Conservation (phyloP, 2,797 vertebrate genomes). For the Oreortyx pictus region DNA sequence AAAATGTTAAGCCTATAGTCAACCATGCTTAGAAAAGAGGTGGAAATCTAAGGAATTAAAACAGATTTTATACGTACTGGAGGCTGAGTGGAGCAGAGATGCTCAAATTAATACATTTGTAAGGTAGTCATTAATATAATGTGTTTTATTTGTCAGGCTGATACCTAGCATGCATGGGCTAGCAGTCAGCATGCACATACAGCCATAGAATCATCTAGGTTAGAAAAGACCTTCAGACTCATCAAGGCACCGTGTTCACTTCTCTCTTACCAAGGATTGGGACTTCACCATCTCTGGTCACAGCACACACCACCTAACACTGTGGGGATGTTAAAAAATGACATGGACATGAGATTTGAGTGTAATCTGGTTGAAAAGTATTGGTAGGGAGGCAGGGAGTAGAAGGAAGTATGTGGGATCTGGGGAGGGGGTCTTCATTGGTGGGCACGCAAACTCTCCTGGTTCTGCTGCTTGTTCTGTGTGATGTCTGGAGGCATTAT, state of each 20-base stretch:
- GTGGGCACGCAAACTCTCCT: background rate
- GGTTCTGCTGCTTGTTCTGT: background rate
- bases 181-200: rapidly evolving
- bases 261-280: background rate
- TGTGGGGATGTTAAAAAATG: background rate
- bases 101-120: background rate
- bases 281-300: background rate
- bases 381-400: background rate
- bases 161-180: background rate
- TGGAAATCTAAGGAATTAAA: background rate
- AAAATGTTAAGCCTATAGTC: background rate
- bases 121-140: background rate
- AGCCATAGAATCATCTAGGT: background rate
- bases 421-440: background rate
- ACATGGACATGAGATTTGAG: rapidly evolving
- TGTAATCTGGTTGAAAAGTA: background rate
- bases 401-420: background rate
- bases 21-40: background rate
- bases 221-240: background rate
- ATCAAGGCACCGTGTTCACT: background rate
- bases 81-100: background rate
- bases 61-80: rapidly evolving
- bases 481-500: background rate
- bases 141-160: background rate
- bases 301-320: background rate